Conservation (phyloP, 92 coral and sea anemone species). For the Montipora capitata region DNA sequence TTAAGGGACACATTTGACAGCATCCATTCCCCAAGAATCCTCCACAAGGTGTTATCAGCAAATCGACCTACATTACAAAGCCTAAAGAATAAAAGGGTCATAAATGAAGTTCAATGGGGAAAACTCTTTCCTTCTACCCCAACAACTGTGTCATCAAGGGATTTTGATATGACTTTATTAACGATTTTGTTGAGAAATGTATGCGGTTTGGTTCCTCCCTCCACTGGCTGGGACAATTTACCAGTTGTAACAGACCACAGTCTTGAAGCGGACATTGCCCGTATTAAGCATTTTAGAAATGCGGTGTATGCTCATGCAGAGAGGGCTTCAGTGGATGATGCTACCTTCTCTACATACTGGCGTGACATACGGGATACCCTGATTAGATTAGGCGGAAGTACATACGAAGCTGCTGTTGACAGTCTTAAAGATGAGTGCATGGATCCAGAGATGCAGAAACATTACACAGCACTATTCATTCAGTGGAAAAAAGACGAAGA, state of each 20-base stretch:
- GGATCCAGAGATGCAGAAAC: constrained; percentile 55
- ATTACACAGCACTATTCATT: constrained; percentile 24
- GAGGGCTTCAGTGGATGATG: constrained; percentile 47
- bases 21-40: constrained; percentile 4
- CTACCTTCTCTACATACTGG: constrained; percentile 49
- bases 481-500: constrained; percentile 49
- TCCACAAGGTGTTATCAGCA: not conserved
- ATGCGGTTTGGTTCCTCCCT: constrained; percentile 24
- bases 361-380: constrained; percentile 43
- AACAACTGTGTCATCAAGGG: not conserved
- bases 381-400: constrained; percentile 44
- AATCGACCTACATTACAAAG: not conserved
- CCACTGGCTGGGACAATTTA: constrained; percentile 57
- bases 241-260: constrained; percentile 45
- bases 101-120: constrained; percentile 14
- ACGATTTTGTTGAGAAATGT: constrained; percentile 15
- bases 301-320: constrained; percentile 40
- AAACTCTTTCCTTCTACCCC: constrained; percentile 15
- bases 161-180: constrained; percentile 9
- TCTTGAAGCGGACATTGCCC: constrained; percentile 53
- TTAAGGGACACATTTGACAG: constrained; percentile 2
- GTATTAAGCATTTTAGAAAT: constrained; percentile 57
- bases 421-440: constrained; percentile 38
- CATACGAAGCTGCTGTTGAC: constrained; percentile 31
- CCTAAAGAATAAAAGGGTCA: not conserved